Evolutionary conservation across 2,888 invertebrate genomes (phyloP), one percentile per base, ranked within the genome.

Genomic region (Drosophila kambysellisi): DNA sequence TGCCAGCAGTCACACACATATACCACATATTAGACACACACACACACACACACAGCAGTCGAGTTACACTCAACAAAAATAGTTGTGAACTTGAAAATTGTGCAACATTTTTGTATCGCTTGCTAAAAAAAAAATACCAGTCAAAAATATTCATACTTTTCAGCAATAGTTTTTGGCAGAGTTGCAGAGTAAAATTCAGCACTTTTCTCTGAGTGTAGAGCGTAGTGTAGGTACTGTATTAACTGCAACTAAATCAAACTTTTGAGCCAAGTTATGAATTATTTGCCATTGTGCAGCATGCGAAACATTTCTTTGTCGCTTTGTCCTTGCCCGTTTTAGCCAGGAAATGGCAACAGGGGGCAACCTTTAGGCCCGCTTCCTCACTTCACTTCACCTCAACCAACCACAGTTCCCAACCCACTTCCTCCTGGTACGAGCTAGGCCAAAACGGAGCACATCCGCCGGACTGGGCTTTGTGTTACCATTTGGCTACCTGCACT

Each of bases 211-310:
- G 20, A 39, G 56, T 56, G 56, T 5, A 64, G 15, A 25, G 25
- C 46, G 4, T 8, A n/a, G 6, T 11, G 6, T 25, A 25, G 51
- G 7, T 56, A 80, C 71, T 86, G 82, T 86, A 85, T 85, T 86
- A 86, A 86, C 88, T 88, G 85, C 85, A 88, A 83, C 88, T 86
- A 88, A 88, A 86, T 86, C 88, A 86, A 88, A 86, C 71, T 88
- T 88, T 76, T 74, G 82, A 88, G 82, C 86, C 83, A 80, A 88
- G 88, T 82, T 88, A 86, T 86, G 88, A 88, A 86, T 86, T 86
- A 86, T 88, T 88, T 88, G 86, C 71, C 83, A 83, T 85, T 88
- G 88, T 85, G 83, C 87, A 84, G 87, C 74, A 79, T 68, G 83
- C 79, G 86, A 83, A 81, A 83, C 86, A 79, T 83, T 86, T 81